Conservation (phyloP, 2,888 invertebrate species). For the Cecidostiba fungosa region DNA sequence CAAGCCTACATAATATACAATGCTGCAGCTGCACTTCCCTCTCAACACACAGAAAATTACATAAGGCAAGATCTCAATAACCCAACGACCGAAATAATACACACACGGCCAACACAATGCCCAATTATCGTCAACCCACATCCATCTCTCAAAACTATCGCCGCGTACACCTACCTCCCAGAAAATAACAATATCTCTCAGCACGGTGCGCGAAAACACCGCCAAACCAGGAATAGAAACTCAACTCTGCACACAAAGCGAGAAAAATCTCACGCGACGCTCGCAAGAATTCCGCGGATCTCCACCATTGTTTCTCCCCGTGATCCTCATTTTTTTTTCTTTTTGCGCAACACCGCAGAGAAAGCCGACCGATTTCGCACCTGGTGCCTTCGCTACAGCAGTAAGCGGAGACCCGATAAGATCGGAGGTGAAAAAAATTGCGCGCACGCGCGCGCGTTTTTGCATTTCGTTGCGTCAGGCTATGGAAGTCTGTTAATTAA, state of each 20-base stretch:
- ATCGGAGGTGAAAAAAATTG: constrained; percentile 29
- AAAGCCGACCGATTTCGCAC: constrained; percentile 54
- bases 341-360: constrained; percentile 32
- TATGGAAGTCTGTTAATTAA: constrained; percentile 31
- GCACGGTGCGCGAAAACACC: constrained; percentile 15
- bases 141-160: not conserved
- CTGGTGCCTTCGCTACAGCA: not conserved
- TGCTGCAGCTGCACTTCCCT: not conserved
- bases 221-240: constrained; percentile 32
- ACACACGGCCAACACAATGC: constrained; percentile 37
- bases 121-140: constrained; percentile 41
- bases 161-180: not conserved
- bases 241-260: constrained; percentile 20
- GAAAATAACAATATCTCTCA: not conserved
- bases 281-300: constrained; percentile 26
- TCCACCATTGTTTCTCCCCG: constrained; percentile 40
- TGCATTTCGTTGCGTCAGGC: constrained; percentile 46
- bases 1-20: not conserved
- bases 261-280: constrained; percentile 52
- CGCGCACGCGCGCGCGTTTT: constrained; percentile 15
- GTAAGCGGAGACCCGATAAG: constrained; percentile 24
- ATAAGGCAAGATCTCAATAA: not conserved
- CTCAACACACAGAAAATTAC: not conserved
- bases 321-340: not conserved
- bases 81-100: not conserved